Evolutionary conservation across 2,888 invertebrate genomes (phyloP).

Genomic region (Saturnia japonica): DNA sequence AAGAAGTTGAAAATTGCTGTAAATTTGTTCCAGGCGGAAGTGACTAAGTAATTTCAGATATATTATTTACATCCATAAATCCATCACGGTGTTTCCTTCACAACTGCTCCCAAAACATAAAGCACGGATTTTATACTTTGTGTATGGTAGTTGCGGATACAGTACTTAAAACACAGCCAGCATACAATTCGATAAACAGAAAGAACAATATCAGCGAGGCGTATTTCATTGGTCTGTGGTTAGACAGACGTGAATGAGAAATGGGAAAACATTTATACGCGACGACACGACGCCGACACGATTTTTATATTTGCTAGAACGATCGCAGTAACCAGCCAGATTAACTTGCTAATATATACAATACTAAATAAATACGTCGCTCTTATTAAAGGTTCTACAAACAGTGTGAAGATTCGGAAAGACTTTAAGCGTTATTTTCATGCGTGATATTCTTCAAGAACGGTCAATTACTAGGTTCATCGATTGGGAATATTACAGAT

Average conservation of each 20-base stretch:
- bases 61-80: too few relatives aligned
- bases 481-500: too few relatives aligned
- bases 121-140: background rate
- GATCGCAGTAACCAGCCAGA: background rate
- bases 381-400: background rate
- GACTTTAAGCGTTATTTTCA: too few relatives aligned
- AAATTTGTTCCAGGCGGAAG: too few relatives aligned
- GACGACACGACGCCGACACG: constrained; percentile 25
- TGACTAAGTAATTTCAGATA: too few relatives aligned
- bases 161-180: background rate
- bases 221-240: constrained; percentile 30
- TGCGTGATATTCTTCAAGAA: too few relatives aligned
- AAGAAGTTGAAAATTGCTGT: too few relatives aligned
- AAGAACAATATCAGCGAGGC: constrained; percentile 27
- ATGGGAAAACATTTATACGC: constrained; percentile 36
- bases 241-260: constrained; percentile 52
- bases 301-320: background rate
- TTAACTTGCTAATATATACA: background rate
- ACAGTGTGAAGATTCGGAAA: too few relatives aligned
- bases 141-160: background rate
- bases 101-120: background rate
- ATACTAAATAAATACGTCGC: too few relatives aligned
- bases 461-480: too few relatives aligned
- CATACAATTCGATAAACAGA: background rate
- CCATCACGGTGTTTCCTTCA: too few relatives aligned